These are phyloP conservation scores for Pycnomerus fuliginosus DNA, from an alignment of 2,888 invertebrate species.

Conservation along the genomic window DNA sequence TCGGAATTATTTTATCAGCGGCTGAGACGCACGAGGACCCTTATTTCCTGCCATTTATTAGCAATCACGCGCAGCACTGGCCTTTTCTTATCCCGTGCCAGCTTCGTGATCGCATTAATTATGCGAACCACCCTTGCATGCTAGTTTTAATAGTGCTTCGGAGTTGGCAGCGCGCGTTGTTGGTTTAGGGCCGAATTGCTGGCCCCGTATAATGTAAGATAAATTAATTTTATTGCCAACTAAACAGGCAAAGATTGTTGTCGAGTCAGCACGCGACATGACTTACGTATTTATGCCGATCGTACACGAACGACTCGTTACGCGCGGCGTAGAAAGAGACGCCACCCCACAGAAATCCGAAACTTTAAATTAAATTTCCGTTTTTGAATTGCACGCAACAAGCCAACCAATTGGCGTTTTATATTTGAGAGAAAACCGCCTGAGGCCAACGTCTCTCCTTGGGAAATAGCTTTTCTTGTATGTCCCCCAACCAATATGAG, in stretches of 20 bases:
- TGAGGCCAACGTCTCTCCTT: slow-evolving; percentile 34
- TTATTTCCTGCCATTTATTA: slow-evolving; percentile 55
- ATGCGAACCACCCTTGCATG: slow-evolving; percentile 50
- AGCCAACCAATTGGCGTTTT: slow-evolving; percentile 51
- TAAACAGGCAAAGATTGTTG: slow-evolving; percentile 55
- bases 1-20: slow-evolving; percentile 55
- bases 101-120: slow-evolving; percentile 52
- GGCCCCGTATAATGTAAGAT: slow-evolving; percentile 48
- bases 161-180: slow-evolving; percentile 38
- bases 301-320: slow-evolving; percentile 42
- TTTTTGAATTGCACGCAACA: slow-evolving; percentile 54
- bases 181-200: slow-evolving; percentile 48
- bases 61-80: slow-evolving; percentile 52
- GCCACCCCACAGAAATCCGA: slow-evolving; percentile 40
- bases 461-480: slow-evolving; percentile 49
- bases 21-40: slow-evolving; percentile 53
- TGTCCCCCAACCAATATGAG: slow-evolving; percentile 40
- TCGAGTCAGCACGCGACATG: slow-evolving; percentile 52
- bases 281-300: slow-evolving; percentile 48
- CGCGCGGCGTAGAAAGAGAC: slow-evolving; percentile 23
- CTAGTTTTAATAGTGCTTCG: slow-evolving; percentile 37
- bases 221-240: slow-evolving; percentile 56
- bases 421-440: slow-evolving; percentile 41
- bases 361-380: slow-evolving; percentile 54
- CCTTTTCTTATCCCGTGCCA: slow-evolving; percentile 52